Base-by-base conservation (phyloP, 1,140 invertebrate species). In the Aphaenogaster rudis region DNA sequence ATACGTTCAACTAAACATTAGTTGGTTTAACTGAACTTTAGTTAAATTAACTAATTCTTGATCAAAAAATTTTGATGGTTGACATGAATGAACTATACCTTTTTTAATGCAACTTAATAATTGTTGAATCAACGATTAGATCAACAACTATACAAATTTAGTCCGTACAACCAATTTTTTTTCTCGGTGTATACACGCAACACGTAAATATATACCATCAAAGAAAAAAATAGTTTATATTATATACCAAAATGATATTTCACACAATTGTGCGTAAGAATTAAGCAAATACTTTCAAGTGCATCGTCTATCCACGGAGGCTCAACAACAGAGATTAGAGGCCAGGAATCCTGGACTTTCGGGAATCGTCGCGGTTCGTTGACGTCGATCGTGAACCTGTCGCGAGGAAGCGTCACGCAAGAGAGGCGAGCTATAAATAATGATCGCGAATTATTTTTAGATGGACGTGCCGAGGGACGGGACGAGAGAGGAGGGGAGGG, bases 391-490 rank as follows among this genome's bases (percentile, higher is more conserved):
- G 48, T 82, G 71, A 81, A 91, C 89, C 89, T 91, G 89, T 66
- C 86, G 50, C 28, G 39, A 54, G 28, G 50, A 69, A n/a, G 45
- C 69, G 61, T 89, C 74, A 61, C 54, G 80, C 77, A 74, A 86
- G 50, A 63, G 84, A 28, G 61, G 3, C 54, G 57, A n/a, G 64
- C 84, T 90, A 92, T 88, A 91, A 93, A 91, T 92, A 92, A 91
- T 88, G 85, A 88, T 88, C 64, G 86, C 63, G 81, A 88, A 92
- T 91, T 92, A 91, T 91, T 92, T 92, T 92, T 90, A 91, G 59
- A 63, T 28, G 63, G 42, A 82, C 45, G 61, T 50, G n/a, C 13
- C 64, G 21, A 17, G n/a, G 21, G 7, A 5, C 42, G 42, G n/a
- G 9, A 48, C n/a, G 21, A 33, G 67, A 79, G 0, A 6, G 61